Conservation (phyloP, 2,888 invertebrate species). For the Proisotoma minuta region DNA sequence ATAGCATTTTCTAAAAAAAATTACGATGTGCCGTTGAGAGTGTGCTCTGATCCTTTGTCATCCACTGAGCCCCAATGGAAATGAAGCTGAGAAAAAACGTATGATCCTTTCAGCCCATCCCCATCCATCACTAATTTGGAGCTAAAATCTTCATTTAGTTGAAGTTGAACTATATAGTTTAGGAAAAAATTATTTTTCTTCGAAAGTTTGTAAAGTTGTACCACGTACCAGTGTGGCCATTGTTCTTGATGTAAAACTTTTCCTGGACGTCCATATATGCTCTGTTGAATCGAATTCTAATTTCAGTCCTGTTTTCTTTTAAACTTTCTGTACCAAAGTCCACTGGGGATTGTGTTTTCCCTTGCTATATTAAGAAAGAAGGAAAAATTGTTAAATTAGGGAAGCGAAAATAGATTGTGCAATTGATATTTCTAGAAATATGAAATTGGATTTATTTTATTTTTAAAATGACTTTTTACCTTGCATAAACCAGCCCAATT, state of each 20-base stretch:
- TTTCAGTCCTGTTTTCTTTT: conserved; percentile 7
- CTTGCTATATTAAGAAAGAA: too few species aligned
- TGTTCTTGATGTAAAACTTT: conserved; percentile 38
- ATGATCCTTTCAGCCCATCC: conserved; percentile 37
- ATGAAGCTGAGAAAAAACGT: conserved; percentile 42
- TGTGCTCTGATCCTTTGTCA: conserved; percentile 42
- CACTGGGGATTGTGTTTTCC: conserved; percentile 22
- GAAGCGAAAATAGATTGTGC: too few species aligned
- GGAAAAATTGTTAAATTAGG: too few species aligned
- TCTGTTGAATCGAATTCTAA: conserved; percentile 34
- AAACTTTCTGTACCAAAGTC: conserved; percentile 17
- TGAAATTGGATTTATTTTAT: background rate
- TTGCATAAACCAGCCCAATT: conserved; percentile 24
- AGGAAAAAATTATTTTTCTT: too few species aligned
- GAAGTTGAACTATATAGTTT: conserved; percentile 44
- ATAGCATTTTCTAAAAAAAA: background rate
- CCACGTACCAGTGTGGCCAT: conserved; percentile 44
- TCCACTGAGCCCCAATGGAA: conserved; percentile 44
- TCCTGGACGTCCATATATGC: conserved; percentile 31
- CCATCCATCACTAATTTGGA: conserved; percentile 36
- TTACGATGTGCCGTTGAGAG: conserved; percentile 36
- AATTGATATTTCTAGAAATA: background rate
- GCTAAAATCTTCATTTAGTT: conserved; percentile 30
- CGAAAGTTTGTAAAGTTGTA: background rate
- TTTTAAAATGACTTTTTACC: background rate